These are phyloP conservation scores for Eupithecia subfuscata DNA, from an alignment of 2,888 invertebrate genomes.

Conservation along the genomic window DNA sequence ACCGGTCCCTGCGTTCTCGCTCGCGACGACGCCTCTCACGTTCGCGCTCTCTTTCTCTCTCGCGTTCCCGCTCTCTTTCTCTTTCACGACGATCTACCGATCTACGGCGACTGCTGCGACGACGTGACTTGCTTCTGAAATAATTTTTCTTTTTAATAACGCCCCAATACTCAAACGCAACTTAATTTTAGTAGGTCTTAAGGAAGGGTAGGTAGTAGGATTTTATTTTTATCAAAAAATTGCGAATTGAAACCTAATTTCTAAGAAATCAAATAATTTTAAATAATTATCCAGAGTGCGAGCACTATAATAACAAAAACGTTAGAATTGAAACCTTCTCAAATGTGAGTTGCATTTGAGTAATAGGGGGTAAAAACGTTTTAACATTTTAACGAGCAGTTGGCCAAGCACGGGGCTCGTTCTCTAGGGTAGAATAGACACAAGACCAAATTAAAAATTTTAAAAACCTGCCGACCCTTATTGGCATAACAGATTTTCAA, in stretches of 20 bases:
- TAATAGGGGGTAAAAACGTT: neutral
- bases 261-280: too few species aligned
- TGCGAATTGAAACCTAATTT: neutral
- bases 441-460: too few species aligned
- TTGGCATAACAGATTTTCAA: too few species aligned
- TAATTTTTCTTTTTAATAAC: neutral
- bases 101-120: slow-evolving; percentile 75
- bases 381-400: neutral
- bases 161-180: neutral
- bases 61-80: slow-evolving; percentile 72
- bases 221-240: neutral
- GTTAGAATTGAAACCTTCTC: too few species aligned
- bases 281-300: too few species aligned
- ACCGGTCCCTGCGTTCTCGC: slow-evolving; percentile 75
- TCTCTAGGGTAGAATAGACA: too few species aligned
- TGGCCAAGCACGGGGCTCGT: too few species aligned
- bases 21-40: slow-evolving; percentile 69
- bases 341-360: neutral
- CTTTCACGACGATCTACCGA: slow-evolving; percentile 77
- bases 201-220: too few species aligned
- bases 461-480: too few species aligned
- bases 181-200: neutral
- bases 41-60: slow-evolving; percentile 65
- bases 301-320: too few species aligned
- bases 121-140: slow-evolving; percentile 73